A percentile compares a stretch with the other conserved stretches of the same genome.
These are phyloP conservation scores for Volucella zonaria DNA, from an alignment of 2,888 invertebrate species.

Conservation along the genomic window DNA sequence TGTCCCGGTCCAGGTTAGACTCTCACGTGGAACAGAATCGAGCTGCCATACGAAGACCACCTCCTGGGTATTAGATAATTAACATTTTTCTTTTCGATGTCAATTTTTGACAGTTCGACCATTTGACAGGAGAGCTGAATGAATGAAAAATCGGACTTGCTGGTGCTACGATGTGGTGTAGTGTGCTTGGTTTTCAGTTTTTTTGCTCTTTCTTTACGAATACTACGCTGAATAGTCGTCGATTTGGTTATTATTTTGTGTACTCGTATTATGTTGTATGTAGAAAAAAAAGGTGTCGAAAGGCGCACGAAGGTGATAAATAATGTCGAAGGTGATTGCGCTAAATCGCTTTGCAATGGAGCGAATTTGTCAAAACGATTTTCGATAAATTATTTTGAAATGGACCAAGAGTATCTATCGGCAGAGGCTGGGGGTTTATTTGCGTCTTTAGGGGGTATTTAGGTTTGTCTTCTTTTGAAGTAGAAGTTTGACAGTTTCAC, in stretches of 20 bases:
- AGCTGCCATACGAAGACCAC: slow-evolving; percentile 71
- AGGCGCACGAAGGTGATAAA: slow-evolving; percentile 62
- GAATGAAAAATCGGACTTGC: slow-evolving; percentile 72
- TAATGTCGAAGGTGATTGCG: slow-evolving; percentile 61
- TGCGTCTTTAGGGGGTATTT: not conserved
- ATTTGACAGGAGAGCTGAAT: slow-evolving; percentile 64
- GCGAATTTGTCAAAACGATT: slow-evolving; percentile 64
- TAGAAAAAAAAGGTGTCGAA: slow-evolving; percentile 53
- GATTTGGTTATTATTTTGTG: no score
- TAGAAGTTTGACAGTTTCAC: not conserved
- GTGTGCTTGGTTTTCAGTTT: slow-evolving; percentile 16
- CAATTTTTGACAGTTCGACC: slow-evolving; percentile 72
- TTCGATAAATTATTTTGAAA: slow-evolving; percentile 45
- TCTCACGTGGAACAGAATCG: slow-evolving; percentile 28
- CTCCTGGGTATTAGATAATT: slow-evolving; percentile 76
- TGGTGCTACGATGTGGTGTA: slow-evolving; percentile 27
- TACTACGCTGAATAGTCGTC: not conserved
- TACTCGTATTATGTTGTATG: no score
- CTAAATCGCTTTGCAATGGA: slow-evolving; percentile 63
- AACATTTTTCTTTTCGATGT: slow-evolving; percentile 75
- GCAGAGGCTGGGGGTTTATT: not conserved
- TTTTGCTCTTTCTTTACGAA: slow-evolving; percentile 5
- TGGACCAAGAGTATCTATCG: not conserved
- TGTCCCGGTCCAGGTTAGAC: slow-evolving; percentile 24
- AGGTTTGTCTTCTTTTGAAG: not conserved